These are phyloP conservation scores for Unio pictorum DNA, from an alignment of 2,888 invertebrate species.

Conservation along the genomic window DNA sequence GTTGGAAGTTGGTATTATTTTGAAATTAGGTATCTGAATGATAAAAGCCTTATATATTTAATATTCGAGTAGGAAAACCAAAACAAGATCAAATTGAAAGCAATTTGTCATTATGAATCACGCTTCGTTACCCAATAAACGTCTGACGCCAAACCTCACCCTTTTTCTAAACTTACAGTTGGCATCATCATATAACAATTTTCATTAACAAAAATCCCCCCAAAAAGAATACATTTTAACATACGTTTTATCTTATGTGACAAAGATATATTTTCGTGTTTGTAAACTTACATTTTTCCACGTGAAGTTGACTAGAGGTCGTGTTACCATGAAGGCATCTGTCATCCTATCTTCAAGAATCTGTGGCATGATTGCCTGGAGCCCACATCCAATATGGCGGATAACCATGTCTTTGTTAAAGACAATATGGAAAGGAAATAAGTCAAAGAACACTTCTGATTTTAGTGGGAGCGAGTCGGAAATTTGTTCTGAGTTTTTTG, in stretches of 20 bases:
- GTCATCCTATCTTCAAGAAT: conserved; percentile 86
- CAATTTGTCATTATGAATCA: no score
- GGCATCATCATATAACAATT: no score
- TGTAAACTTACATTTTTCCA: conserved; percentile 87
- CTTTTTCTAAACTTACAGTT: no score
- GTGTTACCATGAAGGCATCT: conserved; percentile 91
- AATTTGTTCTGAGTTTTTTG: conserved; percentile 22
- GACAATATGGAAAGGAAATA: conserved; percentile 98
- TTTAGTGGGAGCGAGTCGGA: conserved; percentile 40
- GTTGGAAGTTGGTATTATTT: no score
- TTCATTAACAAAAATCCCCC: no score
- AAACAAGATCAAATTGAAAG: no score
- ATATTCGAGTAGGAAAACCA: no score
- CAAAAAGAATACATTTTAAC: no score
- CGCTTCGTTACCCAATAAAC: no score
- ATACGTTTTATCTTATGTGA: background rate
- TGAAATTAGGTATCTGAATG: no score
- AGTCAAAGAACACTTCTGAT: conserved; percentile 84
- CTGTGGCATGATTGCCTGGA: conserved; percentile 63
- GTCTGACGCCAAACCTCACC: no score
- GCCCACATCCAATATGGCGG: conserved; percentile 65
- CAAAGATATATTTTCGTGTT: background rate
- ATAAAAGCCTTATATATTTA: no score
- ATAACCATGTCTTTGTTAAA: conserved; percentile 81
- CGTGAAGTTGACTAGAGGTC: conserved; percentile 94